These are phyloP conservation scores for Melangyna quadrimaculata DNA, from an alignment of 2,888 invertebrate species.

Conservation along the genomic window DNA sequence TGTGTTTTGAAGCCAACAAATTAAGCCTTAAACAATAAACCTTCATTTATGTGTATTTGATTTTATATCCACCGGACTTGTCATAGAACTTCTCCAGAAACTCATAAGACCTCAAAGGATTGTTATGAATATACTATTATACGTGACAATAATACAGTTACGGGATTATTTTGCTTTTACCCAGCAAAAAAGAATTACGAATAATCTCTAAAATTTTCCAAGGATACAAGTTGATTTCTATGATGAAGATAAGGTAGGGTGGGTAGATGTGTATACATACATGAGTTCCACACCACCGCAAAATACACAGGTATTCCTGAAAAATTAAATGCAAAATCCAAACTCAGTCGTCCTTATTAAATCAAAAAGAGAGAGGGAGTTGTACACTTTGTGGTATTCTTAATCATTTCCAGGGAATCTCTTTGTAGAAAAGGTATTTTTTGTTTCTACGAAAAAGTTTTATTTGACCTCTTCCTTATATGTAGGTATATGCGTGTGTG, in stretches of 20 bases:
- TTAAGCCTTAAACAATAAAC: too few species aligned
- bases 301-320: not conserved
- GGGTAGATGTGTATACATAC: not conserved
- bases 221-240: not conserved
- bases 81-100: not conserved
- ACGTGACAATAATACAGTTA: not conserved
- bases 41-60: too few species aligned
- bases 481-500: not conserved
- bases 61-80: not conserved
- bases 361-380: not conserved
- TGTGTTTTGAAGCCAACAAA: too few species aligned
- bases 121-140: not conserved
- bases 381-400: not conserved
- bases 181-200: not conserved
- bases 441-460: not conserved
- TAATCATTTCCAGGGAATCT: not conserved
- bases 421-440: not conserved
- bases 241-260: too few species aligned
- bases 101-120: not conserved
- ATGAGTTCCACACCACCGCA: not conserved
- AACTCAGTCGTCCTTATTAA: not conserved
- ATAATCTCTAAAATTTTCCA: not conserved
- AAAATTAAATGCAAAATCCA: not conserved
- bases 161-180: not conserved
- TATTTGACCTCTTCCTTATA: not conserved